Evolutionary conservation across 35 echinoderm and acorn worm genomes (phyloP).

Genomic region (Ptychodera flava): DNA sequence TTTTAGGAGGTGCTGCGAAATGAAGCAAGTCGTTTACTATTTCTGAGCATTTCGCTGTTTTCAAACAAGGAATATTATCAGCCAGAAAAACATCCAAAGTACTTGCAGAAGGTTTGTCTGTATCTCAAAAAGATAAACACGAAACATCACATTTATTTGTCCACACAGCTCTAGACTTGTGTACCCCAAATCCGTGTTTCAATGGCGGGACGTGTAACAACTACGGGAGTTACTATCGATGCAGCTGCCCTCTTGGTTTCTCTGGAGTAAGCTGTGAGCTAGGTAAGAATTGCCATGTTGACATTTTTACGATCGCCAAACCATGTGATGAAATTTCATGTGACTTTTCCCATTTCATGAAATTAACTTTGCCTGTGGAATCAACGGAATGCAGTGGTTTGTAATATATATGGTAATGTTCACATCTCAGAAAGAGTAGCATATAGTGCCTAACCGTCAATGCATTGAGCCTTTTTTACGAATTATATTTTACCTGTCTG

Average conservation of each 20-base stretch:
- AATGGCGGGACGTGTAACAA: slow-evolving; percentile 22
- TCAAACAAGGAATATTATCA: background rate
- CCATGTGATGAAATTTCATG: background rate
- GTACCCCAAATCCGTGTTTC: slow-evolving; percentile 28
- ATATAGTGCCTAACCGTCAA: no score
- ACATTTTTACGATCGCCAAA: background rate
- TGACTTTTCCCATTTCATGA: background rate
- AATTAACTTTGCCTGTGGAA: no score
- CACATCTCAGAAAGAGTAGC: no score
- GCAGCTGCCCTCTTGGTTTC: slow-evolving; percentile 26
- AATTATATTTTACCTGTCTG: no score
- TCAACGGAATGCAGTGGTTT: no score
- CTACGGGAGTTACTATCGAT: slow-evolving; percentile 24
- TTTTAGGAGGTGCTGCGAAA: background rate
- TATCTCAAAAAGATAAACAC: no score
- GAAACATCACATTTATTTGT: no score
- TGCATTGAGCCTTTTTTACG: no score
- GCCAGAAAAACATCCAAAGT: background rate
- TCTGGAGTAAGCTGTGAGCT: slow-evolving; percentile 20
- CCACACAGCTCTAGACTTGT: background rate
- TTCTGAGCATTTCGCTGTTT: background rate
- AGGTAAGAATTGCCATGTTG: slow-evolving; percentile 14
- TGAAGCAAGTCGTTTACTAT: background rate
- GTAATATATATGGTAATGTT: no score
- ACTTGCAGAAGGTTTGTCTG: no score